These are phyloP conservation scores for Elysia crispata DNA, from an alignment of 2,888 invertebrate genomes.

Conservation along the genomic window DNA sequence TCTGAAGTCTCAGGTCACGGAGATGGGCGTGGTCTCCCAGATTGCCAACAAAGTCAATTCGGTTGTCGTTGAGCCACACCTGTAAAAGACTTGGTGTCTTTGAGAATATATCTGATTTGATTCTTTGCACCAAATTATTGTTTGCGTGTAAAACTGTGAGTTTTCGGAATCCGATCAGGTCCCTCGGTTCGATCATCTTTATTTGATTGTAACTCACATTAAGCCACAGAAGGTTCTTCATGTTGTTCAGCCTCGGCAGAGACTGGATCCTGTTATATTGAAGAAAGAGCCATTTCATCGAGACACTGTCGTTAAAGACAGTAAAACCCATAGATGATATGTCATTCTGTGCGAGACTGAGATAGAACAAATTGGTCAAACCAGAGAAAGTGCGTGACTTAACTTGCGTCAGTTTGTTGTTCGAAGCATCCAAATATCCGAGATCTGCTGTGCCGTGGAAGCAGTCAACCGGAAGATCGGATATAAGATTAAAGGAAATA, in stretches of 20 bases:
- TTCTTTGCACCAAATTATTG: constrained; percentile 25
- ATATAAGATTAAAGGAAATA: constrained; percentile 39
- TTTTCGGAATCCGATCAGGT: constrained; percentile 17
- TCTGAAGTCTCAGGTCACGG: constrained; percentile 17
- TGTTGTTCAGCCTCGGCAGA: constrained; percentile 12
- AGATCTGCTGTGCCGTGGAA: constrained; percentile 32
- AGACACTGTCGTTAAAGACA: constrained; percentile 18
- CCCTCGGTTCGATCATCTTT: not conserved
- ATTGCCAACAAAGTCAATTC: constrained; percentile 5
- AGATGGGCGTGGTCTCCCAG: constrained; percentile 41
- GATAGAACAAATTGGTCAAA: constrained; percentile 2
- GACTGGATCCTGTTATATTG: constrained; percentile 18
- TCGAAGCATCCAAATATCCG: constrained; percentile 17
- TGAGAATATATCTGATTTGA: constrained; percentile 11
- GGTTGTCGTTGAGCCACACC: constrained; percentile 32
- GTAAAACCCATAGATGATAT: not conserved
- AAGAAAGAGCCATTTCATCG: constrained; percentile 24
- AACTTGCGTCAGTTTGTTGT: constrained; percentile 30
- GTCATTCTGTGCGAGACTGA: constrained; percentile 21
- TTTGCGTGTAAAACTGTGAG: constrained; percentile 39
- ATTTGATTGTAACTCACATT: constrained; percentile 37
- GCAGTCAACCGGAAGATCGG: not conserved
- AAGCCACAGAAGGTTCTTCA: not conserved
- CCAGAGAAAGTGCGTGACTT: not conserved
- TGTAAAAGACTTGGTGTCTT: not conserved